Base-by-base conservation (phyloP, 2,113 vertebrate genomes). In the Coregonus clupeaformis region DNA sequence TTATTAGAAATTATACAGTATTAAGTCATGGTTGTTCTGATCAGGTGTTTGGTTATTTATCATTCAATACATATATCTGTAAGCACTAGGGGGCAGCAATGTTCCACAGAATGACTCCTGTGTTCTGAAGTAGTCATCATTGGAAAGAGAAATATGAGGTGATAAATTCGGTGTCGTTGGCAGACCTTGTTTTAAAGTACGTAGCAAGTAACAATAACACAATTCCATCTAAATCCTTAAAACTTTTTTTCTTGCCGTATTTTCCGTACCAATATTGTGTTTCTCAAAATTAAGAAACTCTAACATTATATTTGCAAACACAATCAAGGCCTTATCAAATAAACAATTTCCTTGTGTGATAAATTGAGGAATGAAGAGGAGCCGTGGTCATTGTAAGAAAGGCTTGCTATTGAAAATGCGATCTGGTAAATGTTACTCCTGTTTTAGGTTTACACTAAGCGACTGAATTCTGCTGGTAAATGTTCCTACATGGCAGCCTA, bases 11-110 rank as follows among this genome's bases (percentile, higher is more conserved):
- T 18, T 64, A 29, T 27, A 42, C 36, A 68, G n/a, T 18, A 7
- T 47, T 22, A 45, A 12, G 7, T 47, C 4, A n/a, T 9, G 6
- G 6, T 32, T 72, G 3, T 70, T 14, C 62, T 63, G 70, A 78
- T 59, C 68, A 36, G 29, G 14, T 6, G 52, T 49, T 72, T 52
- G 3, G 62, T 79, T 62, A 75, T 29, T 20, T 68, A 75, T 85
- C 2, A 20, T 18, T 42, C 36, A 42, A 42, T 12, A 42, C 11
- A 42, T 42, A 12, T 62, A 11, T 22, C 5, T 45, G 78, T 85
- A 84, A 89, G 77, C 93, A 92, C 90, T 86, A 93, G 93, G 92
- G 90, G 93, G 92, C 92, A 94, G 89, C 89, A 87, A 87, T 90
- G 93, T 84, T 93, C 92, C 88, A 92, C 81, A 83, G 60, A 89